Percentiles rank a stretch among this genome's conserved stretches.
Conservation (phyloP, 2,113 vertebrate genomes). For the Rhinoderma darwinii region DNA sequence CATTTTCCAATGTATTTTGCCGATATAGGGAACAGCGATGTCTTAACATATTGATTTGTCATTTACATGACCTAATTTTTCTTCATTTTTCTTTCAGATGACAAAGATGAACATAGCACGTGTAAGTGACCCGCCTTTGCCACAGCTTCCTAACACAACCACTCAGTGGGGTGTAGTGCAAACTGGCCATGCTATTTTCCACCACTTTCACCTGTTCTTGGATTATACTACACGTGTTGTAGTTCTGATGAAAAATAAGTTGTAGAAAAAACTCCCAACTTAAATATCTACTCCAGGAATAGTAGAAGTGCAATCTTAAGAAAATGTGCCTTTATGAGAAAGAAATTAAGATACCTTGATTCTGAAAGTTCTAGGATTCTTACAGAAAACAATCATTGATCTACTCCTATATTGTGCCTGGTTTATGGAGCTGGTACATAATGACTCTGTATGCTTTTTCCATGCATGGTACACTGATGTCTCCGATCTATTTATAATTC, state of each 20-base stretch:
- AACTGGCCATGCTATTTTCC: conserved; percentile 61
- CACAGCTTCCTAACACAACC: conserved; percentile 57
- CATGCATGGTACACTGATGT: conserved; percentile 45
- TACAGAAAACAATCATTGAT: not conserved
- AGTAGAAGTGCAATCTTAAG: too few relatives aligned
- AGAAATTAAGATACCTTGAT: conserved; percentile 6
- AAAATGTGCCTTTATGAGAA: not conserved
- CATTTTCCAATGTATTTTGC: too few relatives aligned
- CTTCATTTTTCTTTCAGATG: conserved; percentile 52
- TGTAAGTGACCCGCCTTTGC: conserved; percentile 54
- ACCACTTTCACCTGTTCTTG: conserved; percentile 63
- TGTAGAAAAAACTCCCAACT: conserved; percentile 41
- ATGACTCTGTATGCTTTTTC: conserved; percentile 28
- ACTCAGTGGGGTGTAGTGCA: conserved; percentile 62
- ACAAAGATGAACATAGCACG: conserved; percentile 53
- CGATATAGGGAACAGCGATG: too few relatives aligned
- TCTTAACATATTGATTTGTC: too few relatives aligned
- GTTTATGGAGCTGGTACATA: not conserved
- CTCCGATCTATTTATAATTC: conserved; percentile 42
- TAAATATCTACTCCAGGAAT: not conserved
- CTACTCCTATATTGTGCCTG: not conserved
- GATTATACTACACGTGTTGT: conserved; percentile 62
- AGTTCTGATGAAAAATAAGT: conserved; percentile 62
- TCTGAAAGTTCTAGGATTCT: too few relatives aligned
- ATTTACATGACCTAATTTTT: not conserved